Conservation (phyloP, 2,113 vertebrate genomes). For the Aythya baeri region DNA sequence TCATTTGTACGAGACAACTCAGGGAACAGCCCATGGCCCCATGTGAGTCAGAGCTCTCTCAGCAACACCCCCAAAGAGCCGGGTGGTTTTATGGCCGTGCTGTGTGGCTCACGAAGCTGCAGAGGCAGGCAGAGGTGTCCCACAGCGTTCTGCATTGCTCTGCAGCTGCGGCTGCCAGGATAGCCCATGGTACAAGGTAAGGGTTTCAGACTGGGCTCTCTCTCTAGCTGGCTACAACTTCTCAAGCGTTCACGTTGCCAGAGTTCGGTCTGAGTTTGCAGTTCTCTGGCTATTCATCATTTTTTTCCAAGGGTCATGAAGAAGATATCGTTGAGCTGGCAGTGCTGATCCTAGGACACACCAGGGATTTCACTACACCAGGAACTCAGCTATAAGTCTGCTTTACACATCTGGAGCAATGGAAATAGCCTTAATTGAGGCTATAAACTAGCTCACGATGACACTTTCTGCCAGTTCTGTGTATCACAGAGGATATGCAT, state of each 20-base stretch:
- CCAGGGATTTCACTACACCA: background rate
- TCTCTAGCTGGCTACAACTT: background rate
- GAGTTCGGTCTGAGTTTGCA: background rate
- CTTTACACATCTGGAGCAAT: constrained; percentile 55
- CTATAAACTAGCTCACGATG: constrained; percentile 53
- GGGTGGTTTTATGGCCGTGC: accelerated
- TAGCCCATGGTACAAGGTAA: background rate
- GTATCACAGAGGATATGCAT: background rate
- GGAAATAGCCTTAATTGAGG: constrained; percentile 48
- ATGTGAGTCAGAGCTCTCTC: background rate
- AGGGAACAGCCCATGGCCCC: background rate
- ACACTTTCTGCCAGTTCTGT: constrained; percentile 46
- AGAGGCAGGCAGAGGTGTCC: background rate
- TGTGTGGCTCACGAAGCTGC: background rate
- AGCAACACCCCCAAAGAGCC: background rate
- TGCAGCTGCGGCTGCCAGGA: background rate
- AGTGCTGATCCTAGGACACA: constrained; percentile 16
- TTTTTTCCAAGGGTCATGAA: constrained; percentile 52
- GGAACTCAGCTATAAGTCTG: constrained; percentile 46
- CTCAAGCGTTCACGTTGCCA: background rate
- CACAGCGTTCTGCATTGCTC: background rate
- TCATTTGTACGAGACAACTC: background rate
- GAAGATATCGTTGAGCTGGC: constrained; percentile 19
- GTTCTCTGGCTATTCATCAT: constrained; percentile 12
- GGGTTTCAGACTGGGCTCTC: background rate